Percentiles rank a stretch among this genome's conserved stretches.
Evolutionary conservation across 2,888 invertebrate species (phyloP).

Genomic region (Temnothorax unifasciatus): DNA sequence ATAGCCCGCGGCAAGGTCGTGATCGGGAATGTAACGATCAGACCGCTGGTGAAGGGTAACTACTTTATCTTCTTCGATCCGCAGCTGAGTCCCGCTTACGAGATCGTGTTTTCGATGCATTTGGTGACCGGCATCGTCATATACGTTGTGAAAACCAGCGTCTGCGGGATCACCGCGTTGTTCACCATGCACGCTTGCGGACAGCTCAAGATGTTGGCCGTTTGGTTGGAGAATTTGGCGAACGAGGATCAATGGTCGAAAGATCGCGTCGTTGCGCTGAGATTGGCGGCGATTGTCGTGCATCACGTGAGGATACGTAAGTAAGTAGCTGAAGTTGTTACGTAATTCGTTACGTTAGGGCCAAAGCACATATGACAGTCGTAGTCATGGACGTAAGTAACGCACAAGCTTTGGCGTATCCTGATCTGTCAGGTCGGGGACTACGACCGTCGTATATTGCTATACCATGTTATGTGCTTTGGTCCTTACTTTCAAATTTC

Average conservation of each 20-base stretch:
- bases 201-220: constrained; percentile 66
- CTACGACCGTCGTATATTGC: too few relatives aligned
- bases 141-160: constrained; percentile 45
- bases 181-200: constrained; percentile 72
- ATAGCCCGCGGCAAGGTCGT: constrained; percentile 3
- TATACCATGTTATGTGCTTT: too few relatives aligned
- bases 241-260: background rate
- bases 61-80: constrained; percentile 65
- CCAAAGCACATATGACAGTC: too few relatives aligned
- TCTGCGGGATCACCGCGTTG: constrained; percentile 62
- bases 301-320: constrained; percentile 55
- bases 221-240: constrained; percentile 56
- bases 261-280: background rate
- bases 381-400: too few relatives aligned
- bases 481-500: background rate
- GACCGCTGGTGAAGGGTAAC: constrained; percentile 67
- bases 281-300: constrained; percentile 51
- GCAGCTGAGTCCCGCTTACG: constrained; percentile 63
- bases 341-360: background rate
- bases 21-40: constrained; percentile 64
- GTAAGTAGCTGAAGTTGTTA: constrained; percentile 20
- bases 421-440: too few relatives aligned
- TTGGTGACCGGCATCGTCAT: constrained; percentile 51
- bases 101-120: constrained; percentile 64
- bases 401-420: too few relatives aligned